Percentiles rank a stretch among this genome's conserved stretches.
Conservation (phyloP, 2,113 vertebrate genomes). For the Podarcis cretensis region DNA sequence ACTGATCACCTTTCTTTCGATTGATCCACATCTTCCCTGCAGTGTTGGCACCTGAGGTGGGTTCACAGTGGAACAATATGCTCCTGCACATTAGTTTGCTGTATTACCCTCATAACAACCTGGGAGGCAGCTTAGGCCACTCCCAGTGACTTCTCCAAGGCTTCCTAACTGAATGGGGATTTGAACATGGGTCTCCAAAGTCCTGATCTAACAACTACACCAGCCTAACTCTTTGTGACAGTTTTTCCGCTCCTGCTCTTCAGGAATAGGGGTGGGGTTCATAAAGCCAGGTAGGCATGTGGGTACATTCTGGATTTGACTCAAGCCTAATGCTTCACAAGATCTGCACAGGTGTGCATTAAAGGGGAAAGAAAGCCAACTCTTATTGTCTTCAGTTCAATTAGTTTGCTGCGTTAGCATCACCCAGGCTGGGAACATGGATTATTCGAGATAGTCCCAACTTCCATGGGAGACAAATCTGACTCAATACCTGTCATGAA, state of each 20-base stretch:
- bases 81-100: neutral
- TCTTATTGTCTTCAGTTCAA: neutral
- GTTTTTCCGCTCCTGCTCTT: no score
- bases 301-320: no score
- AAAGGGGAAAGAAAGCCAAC: neutral
- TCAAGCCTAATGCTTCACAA: no score
- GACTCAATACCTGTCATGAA: neutral
- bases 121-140: neutral
- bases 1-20: neutral
- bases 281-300: no score
- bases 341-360: neutral
- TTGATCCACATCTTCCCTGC: neutral
- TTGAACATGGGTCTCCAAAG: neutral
- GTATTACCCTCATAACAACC: neutral
- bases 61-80: neutral
- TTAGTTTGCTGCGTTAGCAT: neutral
- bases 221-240: no score
- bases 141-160: neutral
- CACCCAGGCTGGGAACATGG: neutral
- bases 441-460: neutral
- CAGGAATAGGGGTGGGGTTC: no score
- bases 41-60: no score
- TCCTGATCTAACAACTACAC: no score
- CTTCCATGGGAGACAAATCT: neutral
- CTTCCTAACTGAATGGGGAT: neutral